Evolutionary conservation across 2,113 vertebrate genomes (phyloP).

Genomic region (Aleadryas rufinucha): DNA sequence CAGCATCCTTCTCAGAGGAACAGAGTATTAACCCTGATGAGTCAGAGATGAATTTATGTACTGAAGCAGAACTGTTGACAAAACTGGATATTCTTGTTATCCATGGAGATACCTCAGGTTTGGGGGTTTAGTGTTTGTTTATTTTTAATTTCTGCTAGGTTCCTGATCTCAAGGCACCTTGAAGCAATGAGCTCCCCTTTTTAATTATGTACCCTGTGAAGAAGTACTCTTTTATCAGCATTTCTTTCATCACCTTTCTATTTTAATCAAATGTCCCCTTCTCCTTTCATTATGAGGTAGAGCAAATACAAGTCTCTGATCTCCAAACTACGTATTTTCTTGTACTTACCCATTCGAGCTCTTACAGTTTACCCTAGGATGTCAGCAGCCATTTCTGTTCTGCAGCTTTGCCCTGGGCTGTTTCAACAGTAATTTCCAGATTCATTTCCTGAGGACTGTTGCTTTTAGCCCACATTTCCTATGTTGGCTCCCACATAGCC

Average conservation of each 20-base stretch:
- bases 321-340: background rate
- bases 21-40: background rate
- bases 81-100: constrained; percentile 1
- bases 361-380: background rate
- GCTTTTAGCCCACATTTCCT: constrained; percentile 6
- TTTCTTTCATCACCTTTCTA: constrained; percentile 29
- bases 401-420: constrained; percentile 22
- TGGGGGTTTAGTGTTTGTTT: background rate
- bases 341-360: background rate
- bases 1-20: background rate
- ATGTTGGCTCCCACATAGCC: background rate
- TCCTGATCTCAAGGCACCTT: background rate
- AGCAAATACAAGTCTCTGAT: background rate
- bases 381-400: constrained; percentile 33
- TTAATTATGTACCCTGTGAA: background rate
- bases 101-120: background rate
- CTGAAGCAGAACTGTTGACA: background rate
- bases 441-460: constrained; percentile 31
- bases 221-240: constrained; percentile 5
- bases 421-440: constrained; percentile 49
- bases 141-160: background rate
- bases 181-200: background rate
- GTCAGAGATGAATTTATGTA: background rate
- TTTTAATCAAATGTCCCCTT: constrained; percentile 17
- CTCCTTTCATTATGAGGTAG: background rate